These are phyloP conservation scores for Hesperia comma DNA, from an alignment of 2,888 invertebrate genomes.

Conservation along the genomic window DNA sequence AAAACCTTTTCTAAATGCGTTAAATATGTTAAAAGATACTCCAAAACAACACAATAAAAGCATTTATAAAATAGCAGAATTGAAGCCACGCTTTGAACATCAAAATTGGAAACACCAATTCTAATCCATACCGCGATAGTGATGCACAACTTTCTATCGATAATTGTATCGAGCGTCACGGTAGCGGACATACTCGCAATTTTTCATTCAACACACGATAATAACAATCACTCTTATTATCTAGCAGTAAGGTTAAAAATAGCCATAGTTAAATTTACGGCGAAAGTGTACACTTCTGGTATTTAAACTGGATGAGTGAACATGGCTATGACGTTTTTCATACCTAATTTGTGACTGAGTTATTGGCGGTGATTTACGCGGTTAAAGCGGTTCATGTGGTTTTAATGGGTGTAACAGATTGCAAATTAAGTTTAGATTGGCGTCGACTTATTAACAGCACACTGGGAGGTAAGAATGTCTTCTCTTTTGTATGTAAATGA, in stretches of 20 bases:
- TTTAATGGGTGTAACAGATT: no score
- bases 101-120: neutral
- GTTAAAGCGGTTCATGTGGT: neutral
- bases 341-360: conserved; percentile 20
- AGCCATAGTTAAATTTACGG: conserved; percentile 25
- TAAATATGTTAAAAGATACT: no score
- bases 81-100: no score
- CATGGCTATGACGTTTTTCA: conserved; percentile 37
- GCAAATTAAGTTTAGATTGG: no score
- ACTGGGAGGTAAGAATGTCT: no score
- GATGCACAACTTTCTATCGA: conserved; percentile 42
- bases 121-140: conserved; percentile 37
- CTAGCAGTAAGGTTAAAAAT: neutral
- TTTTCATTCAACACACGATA: conserved; percentile 23
- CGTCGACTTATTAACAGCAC: no score
- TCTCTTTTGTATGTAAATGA: no score
- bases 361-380: conserved; percentile 1
- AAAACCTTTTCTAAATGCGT: no score
- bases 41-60: no score
- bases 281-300: conserved; percentile 38
- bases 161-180: conserved; percentile 41
- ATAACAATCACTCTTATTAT: neutral
- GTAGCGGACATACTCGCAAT: conserved; percentile 40
- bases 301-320: conserved; percentile 40
- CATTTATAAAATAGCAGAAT: no score